These are phyloP conservation scores for Diuraphis noxia DNA, from an alignment of 1,140 invertebrate genomes.

Conservation along the genomic window DNA sequence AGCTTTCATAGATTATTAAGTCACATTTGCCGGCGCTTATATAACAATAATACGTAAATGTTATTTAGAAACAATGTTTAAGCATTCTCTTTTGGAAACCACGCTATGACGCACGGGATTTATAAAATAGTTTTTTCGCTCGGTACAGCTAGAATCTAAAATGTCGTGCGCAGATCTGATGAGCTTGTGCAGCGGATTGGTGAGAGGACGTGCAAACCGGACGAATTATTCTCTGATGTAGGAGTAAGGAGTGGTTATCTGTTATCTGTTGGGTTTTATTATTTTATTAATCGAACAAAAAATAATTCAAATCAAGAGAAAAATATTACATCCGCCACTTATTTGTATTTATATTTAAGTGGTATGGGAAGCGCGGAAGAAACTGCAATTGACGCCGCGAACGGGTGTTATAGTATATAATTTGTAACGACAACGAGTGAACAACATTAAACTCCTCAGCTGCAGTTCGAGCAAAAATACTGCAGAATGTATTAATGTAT, in stretches of 20 bases:
- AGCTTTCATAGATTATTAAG: conserved; percentile 2
- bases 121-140: not conserved
- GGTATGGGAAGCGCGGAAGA: not conserved
- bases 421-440: not conserved
- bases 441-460: not conserved
- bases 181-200: not conserved
- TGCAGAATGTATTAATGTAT: not conserved
- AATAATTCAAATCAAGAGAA: not conserved
- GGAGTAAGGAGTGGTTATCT: no score
- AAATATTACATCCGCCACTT: not conserved
- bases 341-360: not conserved
- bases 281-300: not conserved
- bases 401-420: not conserved
- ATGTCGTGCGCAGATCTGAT: not conserved
- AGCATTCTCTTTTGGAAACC: conserved; percentile 18
- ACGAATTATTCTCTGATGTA: not conserved
- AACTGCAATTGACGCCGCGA: not conserved
- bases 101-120: not conserved
- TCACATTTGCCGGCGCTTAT: not conserved
- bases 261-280: not conserved
- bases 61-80: conserved; percentile 24
- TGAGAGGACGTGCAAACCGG: not conserved
- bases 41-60: not conserved
- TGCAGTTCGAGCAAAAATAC: not conserved
- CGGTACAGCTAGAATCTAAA: not conserved